Evolutionary conservation across 2,888 invertebrate species (phyloP).

Genomic region (Adela reaumurella): DNA sequence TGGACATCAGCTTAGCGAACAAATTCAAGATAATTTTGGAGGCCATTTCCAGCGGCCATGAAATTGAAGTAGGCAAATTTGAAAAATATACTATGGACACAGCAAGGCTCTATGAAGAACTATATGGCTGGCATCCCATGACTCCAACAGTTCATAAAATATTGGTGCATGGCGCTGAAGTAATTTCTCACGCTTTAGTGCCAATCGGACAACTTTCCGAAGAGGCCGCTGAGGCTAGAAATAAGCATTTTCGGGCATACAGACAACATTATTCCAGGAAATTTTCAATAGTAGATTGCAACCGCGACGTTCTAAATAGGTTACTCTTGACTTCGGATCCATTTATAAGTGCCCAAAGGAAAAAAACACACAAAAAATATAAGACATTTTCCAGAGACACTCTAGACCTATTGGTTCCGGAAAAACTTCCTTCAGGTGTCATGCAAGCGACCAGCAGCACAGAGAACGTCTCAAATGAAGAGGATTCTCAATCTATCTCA

Average conservation of each 20-base stretch:
- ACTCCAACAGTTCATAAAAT: slow-evolving; percentile 18
- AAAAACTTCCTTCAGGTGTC: background rate
- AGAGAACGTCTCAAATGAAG: background rate
- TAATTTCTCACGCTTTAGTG: slow-evolving; percentile 15
- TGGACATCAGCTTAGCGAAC: slow-evolving; percentile 3
- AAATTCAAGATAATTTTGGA: slow-evolving; percentile 4
- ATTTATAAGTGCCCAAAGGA: slow-evolving; percentile 5
- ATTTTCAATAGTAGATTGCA: slow-evolving; percentile 11
- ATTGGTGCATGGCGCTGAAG: slow-evolving; percentile 15
- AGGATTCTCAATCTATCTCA: background rate
- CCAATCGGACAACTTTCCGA: slow-evolving; percentile 19
- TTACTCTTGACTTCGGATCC: slow-evolving; percentile 12
- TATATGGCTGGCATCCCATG: slow-evolving; percentile 14
- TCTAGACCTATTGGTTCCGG: background rate
- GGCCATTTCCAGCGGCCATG: slow-evolving; percentile 3
- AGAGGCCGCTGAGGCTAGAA: slow-evolving; percentile 19
- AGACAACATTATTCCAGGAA: slow-evolving; percentile 15
- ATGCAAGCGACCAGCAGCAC: background rate
- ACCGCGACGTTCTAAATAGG: slow-evolving; percentile 11
- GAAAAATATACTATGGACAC: slow-evolving; percentile 2
- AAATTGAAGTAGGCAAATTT: slow-evolving; percentile 4
- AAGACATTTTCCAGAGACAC: slow-evolving; percentile 1
- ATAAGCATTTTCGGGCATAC: slow-evolving; percentile 17
- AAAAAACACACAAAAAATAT: slow-evolving; percentile 1
- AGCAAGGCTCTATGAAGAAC: slow-evolving; percentile 1